A percentile compares a stretch with the other conserved stretches of the same genome.
phyloP scores from a whole-genome alignment of 2,888 invertebrate genomes.

The Himalopsyche japonica region DNA sequence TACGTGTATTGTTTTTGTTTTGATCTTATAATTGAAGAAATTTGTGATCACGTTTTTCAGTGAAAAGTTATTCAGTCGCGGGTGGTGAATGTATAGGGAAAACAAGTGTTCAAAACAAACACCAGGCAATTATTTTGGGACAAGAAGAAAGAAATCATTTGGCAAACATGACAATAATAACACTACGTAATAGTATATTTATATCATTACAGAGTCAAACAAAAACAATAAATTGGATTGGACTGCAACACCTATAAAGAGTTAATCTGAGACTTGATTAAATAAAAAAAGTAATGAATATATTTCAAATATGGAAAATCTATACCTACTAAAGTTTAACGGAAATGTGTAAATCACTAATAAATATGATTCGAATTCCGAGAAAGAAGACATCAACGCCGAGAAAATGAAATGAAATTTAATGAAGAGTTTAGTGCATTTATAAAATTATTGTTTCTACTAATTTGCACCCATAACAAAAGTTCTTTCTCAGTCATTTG shows the following conservation, averaged over 20 bases:
- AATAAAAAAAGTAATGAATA: no score
- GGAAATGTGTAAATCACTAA: no score
- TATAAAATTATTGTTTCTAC: no score
- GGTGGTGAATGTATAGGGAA: background rate
- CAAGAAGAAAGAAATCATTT: background rate
- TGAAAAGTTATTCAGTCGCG: background rate
- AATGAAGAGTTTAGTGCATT: no score
- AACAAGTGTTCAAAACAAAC: background rate
- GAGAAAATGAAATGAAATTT: no score
- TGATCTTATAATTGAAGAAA: background rate
- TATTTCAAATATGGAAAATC: no score
- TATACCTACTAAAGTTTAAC: no score
- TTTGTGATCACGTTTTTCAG: background rate
- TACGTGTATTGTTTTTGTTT: background rate
- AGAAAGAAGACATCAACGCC: no score
- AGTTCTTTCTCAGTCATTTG: no score
- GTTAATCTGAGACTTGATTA: no score
- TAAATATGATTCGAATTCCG: no score
- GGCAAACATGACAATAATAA: background rate
- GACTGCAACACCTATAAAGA: background rate
- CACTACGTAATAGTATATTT: background rate
- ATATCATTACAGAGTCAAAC: background rate
- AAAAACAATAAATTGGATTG: background rate
- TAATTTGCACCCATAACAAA: no score
- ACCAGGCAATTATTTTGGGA: background rate